Base-by-base conservation (phyloP, 2,113 vertebrate genomes). In the Thamnophis sirtalis region DNA sequence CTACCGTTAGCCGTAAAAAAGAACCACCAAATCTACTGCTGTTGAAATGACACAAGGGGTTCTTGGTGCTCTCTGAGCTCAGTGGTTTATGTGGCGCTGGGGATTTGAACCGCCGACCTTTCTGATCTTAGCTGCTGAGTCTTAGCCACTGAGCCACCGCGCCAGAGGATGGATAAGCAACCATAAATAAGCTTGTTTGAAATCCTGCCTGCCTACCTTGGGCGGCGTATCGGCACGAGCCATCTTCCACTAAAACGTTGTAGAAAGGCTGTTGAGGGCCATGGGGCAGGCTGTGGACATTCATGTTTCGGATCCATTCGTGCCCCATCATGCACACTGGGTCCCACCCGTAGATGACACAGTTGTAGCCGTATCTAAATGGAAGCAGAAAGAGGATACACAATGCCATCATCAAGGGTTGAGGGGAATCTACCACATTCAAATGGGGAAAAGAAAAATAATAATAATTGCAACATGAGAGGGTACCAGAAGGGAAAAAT, bases 281-380 rank as follows among this genome's bases (percentile, higher is more conserved):
- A 0, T 97, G 98, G 3, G 98, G 97, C 91, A 99, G 97, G 97
- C 99, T 99, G 96, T 99, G 98, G 91, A 99, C 98, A 0, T 99
- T 98, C 98, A 99, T 99, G 22, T 99, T 99, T 53, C 98, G 98
- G 96, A 99, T 99, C 99, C 99, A 99, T 88, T 99, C 99, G 4
- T 98, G 98, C 2, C 98, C 99, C 99, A 99, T 99, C 96, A 98
- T 99, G 97, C 99, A 99, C 95, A 98, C 98, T 0, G 99, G 98
- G 89, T 99, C 99, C 99, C 99, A 99, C 88, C 99, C 99, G 0
- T 99, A 99, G 92, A 99, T 98, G 51, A 99, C 99, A 9, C 99
- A 99, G 97, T 98, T 99, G 91, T 99, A 99, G 89, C 98, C 98
- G 0, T 99, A 99, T 92, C 99, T 98, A 92, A 19, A 17, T 0